Base-by-base conservation (phyloP, 2,888 invertebrate species). In the Polydrusus pterygomalis region DNA sequence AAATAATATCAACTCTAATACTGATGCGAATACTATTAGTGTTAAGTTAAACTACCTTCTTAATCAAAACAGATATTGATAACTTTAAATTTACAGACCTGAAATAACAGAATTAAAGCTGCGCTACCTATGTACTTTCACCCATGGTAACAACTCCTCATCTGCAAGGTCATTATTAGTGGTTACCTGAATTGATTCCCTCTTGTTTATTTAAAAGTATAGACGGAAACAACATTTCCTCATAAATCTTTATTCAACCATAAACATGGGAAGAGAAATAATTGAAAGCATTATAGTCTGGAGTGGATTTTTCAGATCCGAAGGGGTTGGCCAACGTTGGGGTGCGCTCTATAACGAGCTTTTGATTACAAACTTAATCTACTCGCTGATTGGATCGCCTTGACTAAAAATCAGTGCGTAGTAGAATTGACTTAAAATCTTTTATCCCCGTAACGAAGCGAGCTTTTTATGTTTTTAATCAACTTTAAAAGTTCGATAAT, bases 401-500 rank as follows among this genome's bases (percentile, higher is more conserved):
- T 63, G 74, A 47, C 69, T 69, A 74, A 70, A 74, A 74, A 74
- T 73, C 73, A 67, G 64, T 67, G 73, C 60, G 73, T 73, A 73
- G 56, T 60, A 73, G 67, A 73, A 73, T 73, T 67, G 73, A 73
- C 73, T 73, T 67, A 60, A 65, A 73, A 65, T 58, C 67, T 67
- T 73, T 67, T 58, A 73, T 73, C 73, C 67, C 18, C 58, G 56
- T 51, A 72, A 62, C 49, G 54, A 64, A 60, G 20, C 67, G 60
- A 67, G 74, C 69, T 68, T 74, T 74, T 69, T 69, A 69, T 64
- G 74, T 38, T 75, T 75, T 75, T 75, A 75, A 75, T 75, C 75
- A 75, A 75, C 70, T 70, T 71, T 75, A 70, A 75, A 65, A 74
- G 74, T 74, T 70, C 74, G 74, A 74, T 74, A 69, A 69, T 68